phyloP scores from a whole-genome alignment of 2,113 vertebrate genomes.

The Cephalopholis sonnerati region DNA sequence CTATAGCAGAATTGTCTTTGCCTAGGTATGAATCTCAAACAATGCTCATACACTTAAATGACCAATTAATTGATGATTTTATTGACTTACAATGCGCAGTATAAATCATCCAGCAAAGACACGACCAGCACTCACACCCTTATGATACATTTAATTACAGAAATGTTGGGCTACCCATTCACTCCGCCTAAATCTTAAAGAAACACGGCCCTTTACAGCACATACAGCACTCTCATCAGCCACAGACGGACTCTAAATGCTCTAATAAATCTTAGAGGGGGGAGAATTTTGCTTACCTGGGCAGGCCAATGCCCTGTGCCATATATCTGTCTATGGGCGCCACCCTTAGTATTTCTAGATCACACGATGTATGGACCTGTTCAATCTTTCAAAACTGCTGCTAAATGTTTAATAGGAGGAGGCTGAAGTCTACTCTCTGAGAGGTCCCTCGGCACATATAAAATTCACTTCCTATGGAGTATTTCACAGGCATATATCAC shows the following conservation, averaged over 20 bases:
- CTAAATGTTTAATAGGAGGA: conserved; percentile 38
- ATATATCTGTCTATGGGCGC: conserved; percentile 5
- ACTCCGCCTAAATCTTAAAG: neutral
- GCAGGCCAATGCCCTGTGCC: neutral
- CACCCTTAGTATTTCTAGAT: conserved; percentile 1
- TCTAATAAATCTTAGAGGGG: conserved; percentile 9
- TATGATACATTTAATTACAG: neutral
- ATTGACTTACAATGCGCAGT: neutral
- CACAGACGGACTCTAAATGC: neutral
- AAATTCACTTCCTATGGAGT: conserved; percentile 25
- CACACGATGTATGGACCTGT: neutral
- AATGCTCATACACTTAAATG: neutral
- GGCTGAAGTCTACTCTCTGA: neutral
- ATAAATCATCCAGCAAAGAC: neutral
- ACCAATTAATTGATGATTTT: neutral
- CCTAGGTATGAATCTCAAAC: neutral
- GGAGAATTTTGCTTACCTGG: conserved; percentile 4
- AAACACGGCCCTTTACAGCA: neutral
- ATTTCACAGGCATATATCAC: neutral
- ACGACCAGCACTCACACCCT: neutral
- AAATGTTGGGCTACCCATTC: neutral
- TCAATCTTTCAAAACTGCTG: conserved; percentile 31
- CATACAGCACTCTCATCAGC: neutral
- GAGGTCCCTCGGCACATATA: conserved; percentile 12
- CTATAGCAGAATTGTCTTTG: neutral